Conservation (phyloP, 2,797 vertebrate genomes). For the Apogon talboti region DNA sequence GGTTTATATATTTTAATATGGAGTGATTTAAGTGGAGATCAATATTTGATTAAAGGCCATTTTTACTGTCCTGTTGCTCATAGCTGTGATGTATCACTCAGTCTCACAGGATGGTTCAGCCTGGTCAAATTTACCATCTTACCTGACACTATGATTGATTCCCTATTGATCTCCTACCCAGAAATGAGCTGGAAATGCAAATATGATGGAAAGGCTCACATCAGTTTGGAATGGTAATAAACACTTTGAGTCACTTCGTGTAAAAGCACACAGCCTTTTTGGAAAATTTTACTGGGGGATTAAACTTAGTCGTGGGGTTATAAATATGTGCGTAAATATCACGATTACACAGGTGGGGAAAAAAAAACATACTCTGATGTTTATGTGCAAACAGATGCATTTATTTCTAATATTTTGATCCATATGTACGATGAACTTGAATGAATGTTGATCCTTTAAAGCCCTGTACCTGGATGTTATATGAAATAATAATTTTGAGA, state of each 20-base stretch:
- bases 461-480: background rate
- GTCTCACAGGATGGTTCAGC: conserved; percentile 75
- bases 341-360: background rate
- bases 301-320: conserved; percentile 26
- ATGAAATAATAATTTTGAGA: conserved; percentile 8
- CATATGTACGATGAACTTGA: background rate
- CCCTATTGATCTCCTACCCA: conserved; percentile 76
- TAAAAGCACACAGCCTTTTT: conserved; percentile 34
- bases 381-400: background rate
- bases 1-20: conserved; percentile 55
- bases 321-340: background rate
- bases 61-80: conserved; percentile 73
- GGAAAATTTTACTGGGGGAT: conserved; percentile 16
- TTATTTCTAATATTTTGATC: background rate
- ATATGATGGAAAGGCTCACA: conserved; percentile 75
- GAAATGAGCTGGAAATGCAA: conserved; percentile 81
- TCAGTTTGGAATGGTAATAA: conserved; percentile 64
- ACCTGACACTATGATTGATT: conserved; percentile 84
- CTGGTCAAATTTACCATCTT: conserved; percentile 81
- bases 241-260: conserved; percentile 53
- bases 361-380: conserved; percentile 7
- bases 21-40: conserved; percentile 73
- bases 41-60: conserved; percentile 80
- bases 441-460: conserved; percentile 1
- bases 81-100: conserved; percentile 74